Evolutionary conservation across 2,113 vertebrate genomes (phyloP), one percentile per base, ranked within the genome.

Genomic region (Camelus dromedarius): DNA sequence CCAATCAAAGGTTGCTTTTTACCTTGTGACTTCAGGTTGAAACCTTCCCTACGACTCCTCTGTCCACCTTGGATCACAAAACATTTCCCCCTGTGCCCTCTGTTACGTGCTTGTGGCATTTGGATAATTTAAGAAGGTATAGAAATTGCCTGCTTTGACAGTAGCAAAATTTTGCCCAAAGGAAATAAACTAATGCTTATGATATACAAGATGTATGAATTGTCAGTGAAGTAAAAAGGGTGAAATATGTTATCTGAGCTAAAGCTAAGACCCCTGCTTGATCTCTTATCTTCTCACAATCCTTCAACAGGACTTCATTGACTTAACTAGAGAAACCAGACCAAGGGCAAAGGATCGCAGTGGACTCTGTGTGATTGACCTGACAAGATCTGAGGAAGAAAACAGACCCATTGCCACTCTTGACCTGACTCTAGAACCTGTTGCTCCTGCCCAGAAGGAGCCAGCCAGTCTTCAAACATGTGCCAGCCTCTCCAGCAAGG

Each of bases 221-320:
- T 88, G 14, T 70, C 64, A 62, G 1, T 87, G 81, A 96, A 82
- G 19, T 75, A 35, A 79, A 81, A 94, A 76, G 26, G 26, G 42
- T 79, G 60, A 94, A 93, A 70, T 87, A 73, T 75, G 22, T 19
- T 89, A 42, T 42, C 89, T 93, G 28, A 85, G 50, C 35, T 89
- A 73, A 89, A 88, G 58, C 72, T 77, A n/a, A 79, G 73, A 81
- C 16, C 5, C 12, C n/a, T 81, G 5, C 13, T 95, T 92, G 70
- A 89, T 35, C 73, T 81, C 48, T 80, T 96, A 24, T 94, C 56
- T 92, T 96, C 77, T 87, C 42, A 9, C n/a, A 70, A 87, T 89
- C 72, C 77, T 95, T 93, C 81, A 62, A 69, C 92, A 99, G 99
- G 99, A 98, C n/a, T 81, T 98, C 91, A 99, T 99, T 5, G 99